Base-by-base conservation (phyloP, 2,113 vertebrate genomes). In the Lagopus muta region DNA sequence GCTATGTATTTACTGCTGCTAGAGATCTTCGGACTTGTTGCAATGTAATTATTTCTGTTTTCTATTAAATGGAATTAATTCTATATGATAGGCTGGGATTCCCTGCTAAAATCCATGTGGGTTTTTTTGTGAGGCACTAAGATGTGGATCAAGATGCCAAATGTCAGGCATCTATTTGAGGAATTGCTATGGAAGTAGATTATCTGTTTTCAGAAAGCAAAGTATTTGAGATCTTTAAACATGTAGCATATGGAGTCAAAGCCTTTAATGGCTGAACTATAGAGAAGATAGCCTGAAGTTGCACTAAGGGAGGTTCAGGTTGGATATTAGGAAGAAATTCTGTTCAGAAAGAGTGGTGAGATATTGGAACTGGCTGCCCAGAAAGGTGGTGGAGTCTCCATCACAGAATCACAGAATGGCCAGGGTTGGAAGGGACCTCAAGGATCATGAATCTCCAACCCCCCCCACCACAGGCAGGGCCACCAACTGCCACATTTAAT, bases 11-110 rank as follows among this genome's bases (percentile, higher is more conserved):
- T 93, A 70, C 25, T 4, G 5, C 82, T 91, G 70, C 42, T 70
- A 66, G 58, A 54, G 86, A 88, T 88, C 50, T 91, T 92, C 73
- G 82, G 73, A 86, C 58, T 52, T 92, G 74, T 87, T 94, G 86
- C 66, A 74, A 38, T 0, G 1, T 60, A 74, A 69, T 95, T 91
- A 86, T 88, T 94, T 75, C 58, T 85, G 15, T 45, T 88, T 65
- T 81, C 54, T 40, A 30, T 62, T 82, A 86, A 5, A 47, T 0
- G 0, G 50, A 73, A 79, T 70, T 77, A 76, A 83, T 90, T 74
- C 65, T 2, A 0, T 13, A 38, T 42, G 11, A 28, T 20, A 19
- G 17, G 22, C 82, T 87, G 86, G 40, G 50, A 60, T 92, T 88
- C 34, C 54, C 69, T 80, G 64, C 43, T 93, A 61, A 89, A 43